Evolutionary conservation across 2,797 vertebrate species (phyloP), one percentile per base, ranked within the genome.

Genomic region (Crotalus adamanteus): DNA sequence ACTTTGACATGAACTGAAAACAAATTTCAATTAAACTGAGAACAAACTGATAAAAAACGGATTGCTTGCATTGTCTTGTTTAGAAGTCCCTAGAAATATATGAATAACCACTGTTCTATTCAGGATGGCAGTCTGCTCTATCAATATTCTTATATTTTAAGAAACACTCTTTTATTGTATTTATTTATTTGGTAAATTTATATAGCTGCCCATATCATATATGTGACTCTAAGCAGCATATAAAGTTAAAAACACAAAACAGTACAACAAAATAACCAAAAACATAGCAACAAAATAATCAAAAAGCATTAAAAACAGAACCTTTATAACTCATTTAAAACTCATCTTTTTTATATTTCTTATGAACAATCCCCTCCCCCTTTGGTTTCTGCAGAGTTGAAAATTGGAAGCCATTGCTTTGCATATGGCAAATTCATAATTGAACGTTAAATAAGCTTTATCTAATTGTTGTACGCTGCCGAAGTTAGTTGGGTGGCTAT

Each of bases 1-100:
- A 94, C 69, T 57, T 91, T 92, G 95, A 95, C 93, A 95, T 9
- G 94, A 94, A 96, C 89, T 53, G 78, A 56, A 11, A 94, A 42
- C 90, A 94, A 94, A 92, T 6, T 88, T 89, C n/a, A 37, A 65
- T 56, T 18, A 47, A 89, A 85, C 51, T 87, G 20, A 20, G 7
- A 86, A 88, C 28, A 28, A 51, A 57, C 16, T 60, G 9, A 16
- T 56, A 63, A 31, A 14, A 92, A 69, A 87, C 2, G 2, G 9
- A 14, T 55, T 89, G 61, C 85, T n/a, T n/a, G 9, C 63, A 14
- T 11, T 55, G 11, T 85, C 28, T 37, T 53, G 28, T 22, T 55
- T 20, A 53, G 5, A 51, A 63, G 5, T 61, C n/a, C 25, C 4
- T 55, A 11, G n/a, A 73, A 73, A 9, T 25, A 83, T 83, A 69